phyloP scores from a whole-genome alignment of 2,797 vertebrate species.

The Chelonia mydas region DNA sequence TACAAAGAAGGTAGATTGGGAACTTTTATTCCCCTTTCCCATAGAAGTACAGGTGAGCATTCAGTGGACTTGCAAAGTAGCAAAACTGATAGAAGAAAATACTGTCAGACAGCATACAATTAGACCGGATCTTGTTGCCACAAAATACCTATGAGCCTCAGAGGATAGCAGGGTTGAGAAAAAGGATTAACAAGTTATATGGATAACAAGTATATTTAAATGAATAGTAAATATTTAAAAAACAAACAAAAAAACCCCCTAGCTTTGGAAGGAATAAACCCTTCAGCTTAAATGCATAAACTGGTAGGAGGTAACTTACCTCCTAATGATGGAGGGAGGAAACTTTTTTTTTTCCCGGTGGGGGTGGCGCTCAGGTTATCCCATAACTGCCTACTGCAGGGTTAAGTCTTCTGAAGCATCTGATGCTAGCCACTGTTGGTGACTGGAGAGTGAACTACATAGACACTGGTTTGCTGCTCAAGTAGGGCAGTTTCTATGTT shows the following conservation, averaged over 20 bases:
- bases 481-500: not conserved
- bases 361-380: not conserved
- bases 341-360: not conserved
- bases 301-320: not conserved
- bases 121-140: not conserved
- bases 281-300: not conserved
- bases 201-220: not conserved
- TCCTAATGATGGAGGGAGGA: not conserved
- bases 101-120: not conserved
- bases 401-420: not conserved
- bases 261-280: not conserved
- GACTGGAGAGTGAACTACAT: not conserved
- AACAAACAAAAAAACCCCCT: not conserved
- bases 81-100: not conserved
- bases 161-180: not conserved
- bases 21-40: not conserved
- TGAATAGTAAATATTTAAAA: not conserved
- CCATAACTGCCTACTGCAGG: not conserved
- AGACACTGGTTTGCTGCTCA: not conserved
- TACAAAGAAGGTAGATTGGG: not conserved
- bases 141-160: not conserved
- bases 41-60: not conserved
- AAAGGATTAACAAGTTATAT: not conserved
- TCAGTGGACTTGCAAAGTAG: not conserved
- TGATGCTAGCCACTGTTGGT: not conserved